Percentiles rank a stretch among this genome's conserved stretches.
phyloP scores from a whole-genome alignment of 2,888 invertebrate genomes.

The Tetanocera ferruginea region DNA sequence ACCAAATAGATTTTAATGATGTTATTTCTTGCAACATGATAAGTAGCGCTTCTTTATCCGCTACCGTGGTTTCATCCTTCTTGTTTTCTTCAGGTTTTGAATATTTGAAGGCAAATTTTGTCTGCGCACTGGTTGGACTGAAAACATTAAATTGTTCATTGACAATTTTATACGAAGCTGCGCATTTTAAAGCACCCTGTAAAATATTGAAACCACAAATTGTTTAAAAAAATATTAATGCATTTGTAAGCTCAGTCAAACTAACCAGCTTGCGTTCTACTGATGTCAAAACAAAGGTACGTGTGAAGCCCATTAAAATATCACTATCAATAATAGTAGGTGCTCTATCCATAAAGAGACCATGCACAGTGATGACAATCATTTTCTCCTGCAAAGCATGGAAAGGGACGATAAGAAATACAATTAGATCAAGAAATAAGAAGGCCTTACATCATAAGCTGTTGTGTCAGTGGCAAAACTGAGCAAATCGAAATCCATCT shows the following conservation, averaged over 20 bases:
- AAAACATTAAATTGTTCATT: conserved; percentile 61
- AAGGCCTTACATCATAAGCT: conserved; percentile 48
- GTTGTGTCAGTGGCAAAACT: conserved; percentile 56
- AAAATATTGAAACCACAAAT: not conserved
- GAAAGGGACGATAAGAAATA: conserved; percentile 7
- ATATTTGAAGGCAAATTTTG: conserved; percentile 57
- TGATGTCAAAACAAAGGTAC: conserved; percentile 53
- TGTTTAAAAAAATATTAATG: not conserved
- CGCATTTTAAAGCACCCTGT: conserved; percentile 57
- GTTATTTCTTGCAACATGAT: conserved; percentile 61
- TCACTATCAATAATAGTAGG: conserved; percentile 53
- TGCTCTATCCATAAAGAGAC: conserved; percentile 53
- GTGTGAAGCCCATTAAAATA: conserved; percentile 52
- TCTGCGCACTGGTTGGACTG: conserved; percentile 57
- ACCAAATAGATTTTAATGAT: conserved; percentile 61
- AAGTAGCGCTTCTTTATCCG: conserved; percentile 58
- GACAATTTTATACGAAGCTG: conserved; percentile 55
- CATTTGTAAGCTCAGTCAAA: not conserved
- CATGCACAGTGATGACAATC: conserved; percentile 51
- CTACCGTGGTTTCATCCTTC: conserved; percentile 47
- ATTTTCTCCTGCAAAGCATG: conserved; percentile 50
- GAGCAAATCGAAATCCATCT: conserved; percentile 56
- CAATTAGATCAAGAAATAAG: not conserved
- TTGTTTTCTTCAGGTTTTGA: conserved; percentile 42
- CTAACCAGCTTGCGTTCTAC: conserved; percentile 49